Conservation (phyloP, 1,140 invertebrate species). For the Yoshiicerus persimilis region DNA sequence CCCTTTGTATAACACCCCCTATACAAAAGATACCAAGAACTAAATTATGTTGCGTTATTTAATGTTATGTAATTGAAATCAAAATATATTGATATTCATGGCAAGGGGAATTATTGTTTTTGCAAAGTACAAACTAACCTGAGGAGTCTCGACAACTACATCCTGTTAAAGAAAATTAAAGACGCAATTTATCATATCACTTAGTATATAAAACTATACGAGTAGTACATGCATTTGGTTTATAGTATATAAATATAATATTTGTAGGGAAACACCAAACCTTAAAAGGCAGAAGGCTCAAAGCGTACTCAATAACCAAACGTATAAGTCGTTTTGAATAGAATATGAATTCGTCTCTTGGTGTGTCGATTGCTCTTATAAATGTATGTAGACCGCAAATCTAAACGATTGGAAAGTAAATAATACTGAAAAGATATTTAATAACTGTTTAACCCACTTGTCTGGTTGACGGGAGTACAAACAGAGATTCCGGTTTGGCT, state of each 20-base stretch:
- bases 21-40: too few relatives aligned
- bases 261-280: slow-evolving; percentile 51
- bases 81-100: not conserved
- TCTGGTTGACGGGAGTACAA: slow-evolving; percentile 59
- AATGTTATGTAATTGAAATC: too few relatives aligned
- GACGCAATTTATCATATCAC: not conserved
- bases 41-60: too few relatives aligned
- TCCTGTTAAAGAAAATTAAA: slow-evolving; percentile 55
- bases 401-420: not conserved
- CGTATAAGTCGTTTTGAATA: slow-evolving; percentile 96
- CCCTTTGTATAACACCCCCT: slow-evolving; percentile 75
- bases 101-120: not conserved
- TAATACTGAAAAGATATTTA: not conserved
- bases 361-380: slow-evolving; percentile 86
- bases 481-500: slow-evolving; percentile 65
- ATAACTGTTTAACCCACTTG: slow-evolving; percentile 37
- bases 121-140: slow-evolving; percentile 52
- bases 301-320: slow-evolving; percentile 91
- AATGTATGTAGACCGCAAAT: slow-evolving; percentile 86
- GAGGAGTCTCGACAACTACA: slow-evolving; percentile 82
- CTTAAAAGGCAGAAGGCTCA: slow-evolving; percentile 88
- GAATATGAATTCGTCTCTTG: slow-evolving; percentile 97
- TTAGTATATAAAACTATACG: too few relatives aligned
- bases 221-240: too few relatives aligned
- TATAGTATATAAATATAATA: not conserved